Evolutionary conservation across 2,797 vertebrate species (phyloP).

Genomic region (Enteromius trimaculatus): DNA sequence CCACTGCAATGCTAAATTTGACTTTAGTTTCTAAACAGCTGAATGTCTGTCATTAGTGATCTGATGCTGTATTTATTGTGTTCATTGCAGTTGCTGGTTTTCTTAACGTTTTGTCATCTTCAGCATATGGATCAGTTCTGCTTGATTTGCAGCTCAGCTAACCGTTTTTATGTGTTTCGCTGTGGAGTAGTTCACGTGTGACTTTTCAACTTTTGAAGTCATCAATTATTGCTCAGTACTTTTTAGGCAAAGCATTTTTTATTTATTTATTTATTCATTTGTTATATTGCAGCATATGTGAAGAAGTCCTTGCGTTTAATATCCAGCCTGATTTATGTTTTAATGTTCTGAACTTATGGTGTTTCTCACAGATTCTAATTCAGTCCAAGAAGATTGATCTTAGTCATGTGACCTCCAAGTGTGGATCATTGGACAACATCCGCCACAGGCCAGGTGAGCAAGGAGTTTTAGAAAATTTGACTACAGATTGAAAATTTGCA

Average conservation of each 20-base stretch:
- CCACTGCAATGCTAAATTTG: neutral
- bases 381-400: constrained; percentile 98
- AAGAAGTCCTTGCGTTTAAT: neutral
- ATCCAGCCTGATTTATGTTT: neutral
- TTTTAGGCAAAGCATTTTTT: neutral
- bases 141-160: constrained; percentile 4
- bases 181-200: neutral
- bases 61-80: neutral
- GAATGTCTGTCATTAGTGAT: neutral
- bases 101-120: neutral
- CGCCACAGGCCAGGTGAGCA: constrained; percentile 93
- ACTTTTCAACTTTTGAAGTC: neutral
- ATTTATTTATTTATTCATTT: neutral
- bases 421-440: constrained; percentile 97
- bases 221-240: neutral
- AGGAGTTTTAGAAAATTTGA: neutral
- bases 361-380: constrained; percentile 86
- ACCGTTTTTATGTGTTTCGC: neutral
- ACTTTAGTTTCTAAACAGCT: neutral
- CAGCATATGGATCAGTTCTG: constrained; percentile 3
- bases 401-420: constrained; percentile 98
- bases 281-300: neutral
- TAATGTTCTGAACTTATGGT: constrained; percentile 29
- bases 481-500: neutral
- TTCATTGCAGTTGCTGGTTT: neutral